A percentile compares a stretch with the other conserved stretches of the same genome.
phyloP scores from a whole-genome alignment of 2,113 vertebrate genomes.

The Leptodactylus fuscus region DNA sequence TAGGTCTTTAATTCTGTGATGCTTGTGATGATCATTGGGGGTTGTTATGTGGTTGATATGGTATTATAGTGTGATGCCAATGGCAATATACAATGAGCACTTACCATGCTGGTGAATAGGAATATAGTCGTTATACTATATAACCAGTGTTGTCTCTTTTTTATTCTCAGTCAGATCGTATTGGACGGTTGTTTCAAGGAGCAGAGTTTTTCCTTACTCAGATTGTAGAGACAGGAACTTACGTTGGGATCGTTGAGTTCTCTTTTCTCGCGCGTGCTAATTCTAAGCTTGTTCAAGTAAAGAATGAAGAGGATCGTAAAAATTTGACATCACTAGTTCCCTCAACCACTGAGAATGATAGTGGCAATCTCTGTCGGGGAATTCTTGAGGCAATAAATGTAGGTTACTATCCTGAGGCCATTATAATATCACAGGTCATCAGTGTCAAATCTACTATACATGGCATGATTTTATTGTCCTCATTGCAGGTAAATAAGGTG shows the following conservation, averaged over 20 bases:
- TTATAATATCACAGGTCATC: not conserved
- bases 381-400: slow-evolving; percentile 68
- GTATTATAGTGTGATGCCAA: too few relatives aligned
- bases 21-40: too few relatives aligned
- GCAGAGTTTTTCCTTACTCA: slow-evolving; percentile 68
- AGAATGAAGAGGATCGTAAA: slow-evolving; percentile 23
- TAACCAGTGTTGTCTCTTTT: not conserved
- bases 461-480: not conserved
- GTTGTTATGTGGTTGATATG: too few relatives aligned
- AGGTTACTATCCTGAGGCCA: not conserved
- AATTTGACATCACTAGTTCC: slow-evolving; percentile 55
- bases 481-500: not conserved
- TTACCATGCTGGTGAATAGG: too few relatives aligned
- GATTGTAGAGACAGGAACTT: slow-evolving; percentile 68
- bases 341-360: not conserved
- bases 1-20: too few relatives aligned
- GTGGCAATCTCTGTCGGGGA: slow-evolving; percentile 67
- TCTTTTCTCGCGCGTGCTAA: fast-evolving
- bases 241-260: slow-evolving; percentile 73
- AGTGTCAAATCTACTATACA: not conserved
- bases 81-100: too few relatives aligned
- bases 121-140: too few relatives aligned
- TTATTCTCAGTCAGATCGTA: slow-evolving; percentile 47
- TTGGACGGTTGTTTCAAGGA: slow-evolving; percentile 64
- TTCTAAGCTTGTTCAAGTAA: slow-evolving; percentile 61